Base-by-base conservation (phyloP, 2,888 invertebrate species). In the Horisme vitalbata region DNA sequence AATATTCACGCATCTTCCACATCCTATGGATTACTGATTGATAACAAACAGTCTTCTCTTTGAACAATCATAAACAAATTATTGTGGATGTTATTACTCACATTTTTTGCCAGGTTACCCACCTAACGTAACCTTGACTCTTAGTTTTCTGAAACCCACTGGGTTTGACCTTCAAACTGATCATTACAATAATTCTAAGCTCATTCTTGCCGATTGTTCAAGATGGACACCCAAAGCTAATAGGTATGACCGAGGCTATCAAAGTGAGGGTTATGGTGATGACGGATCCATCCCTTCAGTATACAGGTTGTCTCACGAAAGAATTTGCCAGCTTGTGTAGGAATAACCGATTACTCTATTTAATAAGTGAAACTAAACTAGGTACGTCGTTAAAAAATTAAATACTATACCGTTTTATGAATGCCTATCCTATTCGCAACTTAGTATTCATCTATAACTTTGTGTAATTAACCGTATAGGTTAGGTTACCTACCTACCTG, bases 391-490 rank as follows among this genome's bases (percentile, higher is more conserved):
- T n/a, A n/a, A 15, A 3, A 15, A 15, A 4, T 26, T n/a, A 24
- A 43, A 11, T 33, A 41, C 36, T 32, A n/a, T 36, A 41, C 5
- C 28, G 24, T 34, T 48, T 41, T 37, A 34, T 26, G 23, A 32
- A 18, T 47, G n/a, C n/a, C n/a, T n/a, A 31, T 24, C 20, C 21
- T 12, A 36, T 24, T 28, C 9, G 24, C 12, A 34, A 20, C 33
- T 28, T 36, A 0, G 15, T 31, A 15, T 52, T 30, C 30, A 27
- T 13, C 15, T 49, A 39, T 48, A 41, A 50, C 51, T 65, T 57
- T 39, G n/a, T n/a, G 51, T 52, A 63, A 61, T 62, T 53, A 61
- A 47, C 39, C 18, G 38, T 28, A 35, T 44, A 41, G 21, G n/a
- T n/a, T n/a, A n/a, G n/a, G n/a, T n/a, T n/a, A n/a, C n/a, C n/a